Evolutionary conservation across 2,113 vertebrate species (phyloP), one percentile per base, ranked within the genome.

Genomic region (Apteryx owenii): DNA sequence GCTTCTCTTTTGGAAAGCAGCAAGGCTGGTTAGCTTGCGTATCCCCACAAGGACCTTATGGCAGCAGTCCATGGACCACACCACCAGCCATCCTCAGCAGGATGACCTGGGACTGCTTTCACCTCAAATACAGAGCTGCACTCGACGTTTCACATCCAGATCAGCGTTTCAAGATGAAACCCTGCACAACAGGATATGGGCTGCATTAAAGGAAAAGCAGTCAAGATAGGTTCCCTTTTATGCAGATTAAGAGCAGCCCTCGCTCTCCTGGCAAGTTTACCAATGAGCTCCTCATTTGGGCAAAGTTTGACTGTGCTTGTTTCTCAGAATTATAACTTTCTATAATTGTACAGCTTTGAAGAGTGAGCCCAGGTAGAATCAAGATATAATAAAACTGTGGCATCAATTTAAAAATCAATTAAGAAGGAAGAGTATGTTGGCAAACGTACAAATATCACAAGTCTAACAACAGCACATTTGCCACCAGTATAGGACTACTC

Each of bases 261-360:
- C 4, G 1, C 58, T 89, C 73, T 89, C 38, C 62, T 86, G 77
- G 62, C 40, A 61, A 1, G 4, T 70, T 86, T 64, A 81, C 42
- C 42, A 90, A 9, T n/a, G 23, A 53, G 50, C 46, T 88, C 77
- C 33, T 95, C 73, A 51, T 85, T 80, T 95, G 62, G 71, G 66
- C 48, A 87, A 93, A 84, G 61, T 89, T 56, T 89, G 60, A 81
- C 86, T 93, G 81, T 89, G 66, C 84, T 95, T 91, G 66, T 93
- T 85, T 94, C 87, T 80, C 81, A 95, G 70, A 89, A 85, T 66
- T 82, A 62, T 1, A 91, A 60, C 58, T 91, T 91, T 91, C 75
- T 89, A 23, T 80, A 94, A 89, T 16, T 72, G 69, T 58, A 50
- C 81, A 85, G 28, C 75, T 91, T 82, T 85, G 71, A 95, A 91